Conservation (phyloP, 2,113 vertebrate genomes). For the Cavia porcellus region DNA sequence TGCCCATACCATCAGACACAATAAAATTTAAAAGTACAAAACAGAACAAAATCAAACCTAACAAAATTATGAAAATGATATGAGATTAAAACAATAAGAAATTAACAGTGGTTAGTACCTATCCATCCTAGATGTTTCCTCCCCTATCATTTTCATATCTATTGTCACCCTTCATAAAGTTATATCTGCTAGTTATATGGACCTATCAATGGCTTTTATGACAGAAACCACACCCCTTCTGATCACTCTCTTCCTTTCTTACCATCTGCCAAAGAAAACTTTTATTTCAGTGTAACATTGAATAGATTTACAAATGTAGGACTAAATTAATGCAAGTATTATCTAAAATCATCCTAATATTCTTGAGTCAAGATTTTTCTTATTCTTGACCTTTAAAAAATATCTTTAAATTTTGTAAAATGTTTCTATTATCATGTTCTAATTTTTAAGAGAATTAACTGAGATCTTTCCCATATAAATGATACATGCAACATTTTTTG, state of each 20-base stretch:
- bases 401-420: slow-evolving; percentile 18
- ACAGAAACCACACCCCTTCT: background rate
- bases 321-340: background rate
- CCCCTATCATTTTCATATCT: no score
- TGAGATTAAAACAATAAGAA: no score
- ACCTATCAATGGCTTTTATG: background rate
- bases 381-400: background rate
- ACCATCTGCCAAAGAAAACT: background rate
- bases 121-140: no score
- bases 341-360: background rate
- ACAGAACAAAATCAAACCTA: no score
- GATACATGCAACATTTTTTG: background rate
- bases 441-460: background rate
- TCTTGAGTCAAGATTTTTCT: background rate
- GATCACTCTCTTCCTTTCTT: background rate
- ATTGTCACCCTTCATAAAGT: background rate
- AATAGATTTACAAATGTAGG: background rate
- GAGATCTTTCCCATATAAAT: background rate
- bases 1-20: no score
- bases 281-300: slow-evolving; percentile 5
- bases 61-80: no score
- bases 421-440: background rate
- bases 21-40: no score
- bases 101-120: no score
- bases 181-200: background rate